phyloP scores from a whole-genome alignment of 2,797 vertebrate genomes.

The Heteromormyrus szaboi region DNA sequence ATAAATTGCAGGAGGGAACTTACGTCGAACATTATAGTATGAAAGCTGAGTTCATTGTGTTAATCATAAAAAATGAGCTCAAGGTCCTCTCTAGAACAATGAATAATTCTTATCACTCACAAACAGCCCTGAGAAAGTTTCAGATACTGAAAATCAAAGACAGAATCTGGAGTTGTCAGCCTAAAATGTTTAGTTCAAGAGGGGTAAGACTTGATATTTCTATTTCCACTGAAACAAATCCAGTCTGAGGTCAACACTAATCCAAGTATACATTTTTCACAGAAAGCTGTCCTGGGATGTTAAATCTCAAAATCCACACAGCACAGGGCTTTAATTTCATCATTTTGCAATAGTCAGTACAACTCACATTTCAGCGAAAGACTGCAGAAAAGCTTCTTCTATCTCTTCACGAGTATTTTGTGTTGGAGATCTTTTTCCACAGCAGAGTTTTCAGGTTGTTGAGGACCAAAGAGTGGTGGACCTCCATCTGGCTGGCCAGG shows the following conservation, averaged over 20 bases:
- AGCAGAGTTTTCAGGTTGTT: constrained; percentile 93
- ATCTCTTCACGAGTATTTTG: constrained; percentile 78
- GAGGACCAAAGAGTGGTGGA: constrained; percentile 88
- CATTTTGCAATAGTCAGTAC: constrained; percentile 73
- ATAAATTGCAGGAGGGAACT: neutral
- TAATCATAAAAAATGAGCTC: neutral
- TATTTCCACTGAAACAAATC: neutral
- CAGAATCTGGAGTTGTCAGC: neutral
- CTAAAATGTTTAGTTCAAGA: neutral
- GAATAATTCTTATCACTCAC: neutral
- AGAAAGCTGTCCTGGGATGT: neutral
- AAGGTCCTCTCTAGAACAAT: neutral
- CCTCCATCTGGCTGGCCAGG: constrained; percentile 91
- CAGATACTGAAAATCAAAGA: neutral
- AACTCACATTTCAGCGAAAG: neutral
- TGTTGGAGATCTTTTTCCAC: constrained; percentile 94
- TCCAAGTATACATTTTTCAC: neutral
- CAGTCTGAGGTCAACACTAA: neutral
- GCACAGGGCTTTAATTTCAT: constrained; percentile 50
- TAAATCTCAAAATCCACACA: constrained; percentile 1
- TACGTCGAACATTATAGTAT: neutral
- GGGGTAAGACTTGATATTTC: neutral
- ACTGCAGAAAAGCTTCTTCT: neutral
- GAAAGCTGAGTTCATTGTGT: neutral
- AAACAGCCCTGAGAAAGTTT: neutral